These are phyloP conservation scores for Tenthredo notha DNA, from an alignment of 2,888 invertebrate species.

Conservation along the genomic window DNA sequence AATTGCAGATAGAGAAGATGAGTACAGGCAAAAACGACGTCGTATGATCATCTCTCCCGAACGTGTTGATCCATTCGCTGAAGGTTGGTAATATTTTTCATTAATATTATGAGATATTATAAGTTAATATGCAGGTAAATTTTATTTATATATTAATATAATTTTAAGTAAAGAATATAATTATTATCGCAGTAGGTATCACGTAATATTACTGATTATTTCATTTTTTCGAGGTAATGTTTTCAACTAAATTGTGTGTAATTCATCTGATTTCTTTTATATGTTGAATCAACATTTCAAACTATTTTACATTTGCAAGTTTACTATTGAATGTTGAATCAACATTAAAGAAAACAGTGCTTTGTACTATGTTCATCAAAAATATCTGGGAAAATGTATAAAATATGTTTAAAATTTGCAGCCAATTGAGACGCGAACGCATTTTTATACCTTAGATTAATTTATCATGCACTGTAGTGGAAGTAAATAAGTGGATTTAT, in stretches of 20 bases:
- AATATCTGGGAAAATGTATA: neutral
- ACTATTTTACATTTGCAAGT: neutral
- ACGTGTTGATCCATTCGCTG: conserved; percentile 97
- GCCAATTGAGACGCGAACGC: neutral
- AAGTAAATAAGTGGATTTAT: conserved; percentile 22
- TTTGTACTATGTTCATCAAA: neutral
- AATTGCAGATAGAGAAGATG: conserved; percentile 98
- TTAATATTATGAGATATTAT: conserved; percentile 41
- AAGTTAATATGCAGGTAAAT: conserved; percentile 32
- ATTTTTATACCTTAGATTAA: neutral
- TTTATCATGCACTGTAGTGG: neutral
- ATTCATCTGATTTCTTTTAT: conserved; percentile 25
- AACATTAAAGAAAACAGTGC: neutral
- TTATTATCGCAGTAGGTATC: neutral
- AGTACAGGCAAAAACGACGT: conserved; percentile 93
- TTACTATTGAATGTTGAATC: neutral
- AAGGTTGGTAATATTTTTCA: conserved; percentile 85
- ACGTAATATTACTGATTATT: conserved; percentile 18
- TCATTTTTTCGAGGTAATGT: conserved; percentile 10
- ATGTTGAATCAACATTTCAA: neutral
- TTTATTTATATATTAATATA: neutral
- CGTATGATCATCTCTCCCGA: conserved; percentile 98
- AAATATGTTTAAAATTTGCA: neutral
- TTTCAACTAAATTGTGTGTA: neutral
- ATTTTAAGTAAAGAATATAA: conserved; percentile 2